These are phyloP conservation scores for Anseranas semipalmata DNA, from an alignment of 2,113 vertebrate genomes.

Conservation along the genomic window DNA sequence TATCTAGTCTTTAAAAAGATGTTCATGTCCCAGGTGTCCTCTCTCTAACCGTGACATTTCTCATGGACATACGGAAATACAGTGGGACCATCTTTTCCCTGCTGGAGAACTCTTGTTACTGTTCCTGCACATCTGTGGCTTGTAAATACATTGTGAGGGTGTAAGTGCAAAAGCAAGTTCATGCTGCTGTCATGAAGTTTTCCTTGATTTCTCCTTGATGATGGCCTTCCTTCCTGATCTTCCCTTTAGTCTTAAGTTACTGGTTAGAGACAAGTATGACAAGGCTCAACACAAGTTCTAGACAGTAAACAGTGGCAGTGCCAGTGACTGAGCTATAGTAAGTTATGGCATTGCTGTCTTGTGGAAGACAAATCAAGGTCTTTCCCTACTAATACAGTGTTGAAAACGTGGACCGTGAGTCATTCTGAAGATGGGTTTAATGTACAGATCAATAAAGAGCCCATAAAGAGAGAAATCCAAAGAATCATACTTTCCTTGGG, in stretches of 20 bases:
- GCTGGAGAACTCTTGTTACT: neutral
- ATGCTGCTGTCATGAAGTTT: neutral
- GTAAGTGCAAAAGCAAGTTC: rapidly evolving
- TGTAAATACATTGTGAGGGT: neutral
- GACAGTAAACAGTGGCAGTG: neutral
- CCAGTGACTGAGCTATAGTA: neutral
- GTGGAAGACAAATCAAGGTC: rapidly evolving
- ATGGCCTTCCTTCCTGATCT: neutral
- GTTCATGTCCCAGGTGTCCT: neutral
- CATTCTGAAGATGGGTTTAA: neutral
- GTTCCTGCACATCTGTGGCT: neutral
- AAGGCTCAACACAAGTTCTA: neutral
- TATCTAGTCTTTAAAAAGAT: neutral
- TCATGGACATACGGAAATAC: neutral
- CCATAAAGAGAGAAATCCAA: neutral
- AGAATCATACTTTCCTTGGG: neutral
- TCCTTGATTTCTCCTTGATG: neutral
- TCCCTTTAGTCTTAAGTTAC: neutral
- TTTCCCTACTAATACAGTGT: neutral
- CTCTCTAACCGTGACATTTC: neutral
- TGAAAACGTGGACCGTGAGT: neutral
- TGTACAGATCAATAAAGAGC: neutral
- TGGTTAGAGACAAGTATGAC: neutral
- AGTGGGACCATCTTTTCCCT: neutral
- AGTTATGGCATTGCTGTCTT: neutral